Evolutionary conservation across 2,888 invertebrate species (phyloP), one percentile per base, ranked within the genome.

Genomic region (Drosophila mettleri): DNA sequence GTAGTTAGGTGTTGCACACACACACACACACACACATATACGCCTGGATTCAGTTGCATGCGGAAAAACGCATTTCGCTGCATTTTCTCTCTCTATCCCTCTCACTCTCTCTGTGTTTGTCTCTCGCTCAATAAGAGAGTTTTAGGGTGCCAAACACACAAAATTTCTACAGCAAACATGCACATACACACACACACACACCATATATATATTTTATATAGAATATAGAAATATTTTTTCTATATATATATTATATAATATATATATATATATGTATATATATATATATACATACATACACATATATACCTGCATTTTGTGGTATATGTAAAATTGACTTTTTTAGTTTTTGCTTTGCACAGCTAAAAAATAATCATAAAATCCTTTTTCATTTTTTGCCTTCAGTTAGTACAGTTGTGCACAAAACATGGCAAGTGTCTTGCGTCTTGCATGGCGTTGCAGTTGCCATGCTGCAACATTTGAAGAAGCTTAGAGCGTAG

Each of bases 321-420:
- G 22, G 10, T 36, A 20, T 34, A 55, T 51, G 39, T 18, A 60
- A 48, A 58, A 7, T 16, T 6, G 27, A 12, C n/a, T 64, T 72
- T 78, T 48, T 84, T 85, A 87, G 83, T 87, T 87, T 87, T 87
- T 74, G 79, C 69, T 87, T 86, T 82, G 80, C 68, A 3, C 74
- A 69, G 77, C 86, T 84, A 86, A 79, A 84, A 84, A 84, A 81
- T 84, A 81, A 81, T 81, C 75, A 82, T 62, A 65, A 69, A 74
- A 72, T 75, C 24, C 22, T n/a, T 24, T 36, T 49, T 39, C n/a
- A n/a, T 48, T 48, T 4, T 18, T 16, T 9, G 45, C n/a, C 18
- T 12, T n/a, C 24, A 24, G 5, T 4, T 5, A 5, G 80, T 83
- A 83, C 83, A 83, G 83, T 86, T 80, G 76, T 60, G 80, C 18